These are phyloP conservation scores for Sturnus vulgaris DNA, from an alignment of 2,113 vertebrate genomes.

Conservation along the genomic window DNA sequence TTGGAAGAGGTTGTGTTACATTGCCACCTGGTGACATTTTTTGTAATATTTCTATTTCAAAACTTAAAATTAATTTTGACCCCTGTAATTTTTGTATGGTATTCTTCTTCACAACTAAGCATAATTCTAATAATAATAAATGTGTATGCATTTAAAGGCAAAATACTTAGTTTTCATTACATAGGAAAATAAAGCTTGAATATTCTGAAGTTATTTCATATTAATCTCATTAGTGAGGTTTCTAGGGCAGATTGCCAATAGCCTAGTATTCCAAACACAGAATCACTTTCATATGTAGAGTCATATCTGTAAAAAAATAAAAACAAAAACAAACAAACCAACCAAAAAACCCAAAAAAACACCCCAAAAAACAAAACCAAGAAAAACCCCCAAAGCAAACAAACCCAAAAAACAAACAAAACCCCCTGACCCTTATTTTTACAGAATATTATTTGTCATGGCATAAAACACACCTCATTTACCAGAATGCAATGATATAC, in stretches of 20 bases:
- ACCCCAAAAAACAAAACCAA: neutral
- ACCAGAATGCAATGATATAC: neutral
- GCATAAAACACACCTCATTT: neutral
- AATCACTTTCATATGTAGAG: neutral
- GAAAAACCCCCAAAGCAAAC: neutral
- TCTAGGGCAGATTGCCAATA: neutral
- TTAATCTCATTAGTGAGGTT: neutral
- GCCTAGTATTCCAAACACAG: neutral
- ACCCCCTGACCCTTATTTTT: neutral
- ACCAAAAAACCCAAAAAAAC: neutral
- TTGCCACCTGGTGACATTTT: conserved; percentile 35
- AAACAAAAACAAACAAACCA: neutral
- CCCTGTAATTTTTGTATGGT: neutral
- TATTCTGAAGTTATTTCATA: neutral
- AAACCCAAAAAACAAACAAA: neutral
- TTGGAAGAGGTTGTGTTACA: neutral
- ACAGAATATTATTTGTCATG: neutral
- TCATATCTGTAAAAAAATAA: neutral
- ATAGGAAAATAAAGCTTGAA: neutral
- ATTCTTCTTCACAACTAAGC: neutral
- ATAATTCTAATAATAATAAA: neutral
- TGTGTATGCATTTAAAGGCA: neutral
- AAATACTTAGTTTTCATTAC: neutral
- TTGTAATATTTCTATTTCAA: neutral
- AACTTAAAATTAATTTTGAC: neutral